Evolutionary conservation across 2,797 vertebrate genomes (phyloP).

Genomic region (Eutrigla gurnardus): DNA sequence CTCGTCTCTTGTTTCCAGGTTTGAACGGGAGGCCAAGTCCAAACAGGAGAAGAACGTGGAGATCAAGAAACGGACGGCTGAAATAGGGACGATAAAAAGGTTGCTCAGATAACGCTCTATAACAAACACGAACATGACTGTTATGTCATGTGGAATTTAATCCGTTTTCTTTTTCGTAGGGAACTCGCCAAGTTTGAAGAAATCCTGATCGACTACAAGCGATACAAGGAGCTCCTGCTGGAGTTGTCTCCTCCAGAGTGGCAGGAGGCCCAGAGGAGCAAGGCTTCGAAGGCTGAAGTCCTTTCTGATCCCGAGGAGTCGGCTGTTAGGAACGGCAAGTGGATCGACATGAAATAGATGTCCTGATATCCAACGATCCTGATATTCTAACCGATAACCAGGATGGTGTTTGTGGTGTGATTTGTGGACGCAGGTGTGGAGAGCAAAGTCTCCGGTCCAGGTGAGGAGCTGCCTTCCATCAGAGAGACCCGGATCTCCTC

Average conservation of each 20-base stretch:
- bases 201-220: slow-evolving; percentile 86
- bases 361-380: neutral
- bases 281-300: slow-evolving; percentile 39
- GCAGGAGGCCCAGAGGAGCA: slow-evolving; percentile 79
- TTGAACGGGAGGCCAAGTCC: slow-evolving; percentile 86
- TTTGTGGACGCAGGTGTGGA: slow-evolving; percentile 57
- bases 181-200: slow-evolving; percentile 88
- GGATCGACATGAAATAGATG: neutral
- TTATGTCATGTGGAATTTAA: slow-evolving; percentile 6
- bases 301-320: slow-evolving; percentile 9
- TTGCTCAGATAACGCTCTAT: slow-evolving; percentile 54
- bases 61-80: slow-evolving; percentile 83
- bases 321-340: slow-evolving; percentile 4
- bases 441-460: slow-evolving; percentile 28
- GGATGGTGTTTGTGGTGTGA: neutral
- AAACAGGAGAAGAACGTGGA: slow-evolving; percentile 87
- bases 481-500: slow-evolving; percentile 52
- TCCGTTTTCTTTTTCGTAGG: slow-evolving; percentile 68
- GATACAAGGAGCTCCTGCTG: slow-evolving; percentile 90
- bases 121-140: neutral
- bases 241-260: slow-evolving; percentile 90
- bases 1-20: slow-evolving; percentile 77
- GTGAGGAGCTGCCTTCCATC: slow-evolving; percentile 53
- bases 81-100: slow-evolving; percentile 89
- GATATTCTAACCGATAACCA: neutral